A percentile compares a stretch with the other conserved stretches of the same genome.
phyloP scores from a whole-genome alignment of 2,888 invertebrate species.

The Stictocephala bisonia region DNA sequence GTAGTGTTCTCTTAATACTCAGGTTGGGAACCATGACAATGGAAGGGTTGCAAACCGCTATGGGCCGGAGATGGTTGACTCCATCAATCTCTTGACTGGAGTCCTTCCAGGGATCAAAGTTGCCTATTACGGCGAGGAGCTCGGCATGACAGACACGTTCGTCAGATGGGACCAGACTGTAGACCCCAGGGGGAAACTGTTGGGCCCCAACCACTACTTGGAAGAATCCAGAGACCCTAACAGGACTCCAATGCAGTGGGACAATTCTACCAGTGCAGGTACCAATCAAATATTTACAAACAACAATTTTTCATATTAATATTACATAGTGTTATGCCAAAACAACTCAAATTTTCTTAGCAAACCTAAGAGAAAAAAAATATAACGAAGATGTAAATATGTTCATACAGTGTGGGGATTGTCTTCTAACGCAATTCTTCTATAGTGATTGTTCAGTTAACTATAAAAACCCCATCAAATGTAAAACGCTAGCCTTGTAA shows the following conservation, averaged over 20 bases:
- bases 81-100: constrained; percentile 75
- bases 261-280: no score
- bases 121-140: constrained; percentile 87
- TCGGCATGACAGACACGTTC: constrained; percentile 76
- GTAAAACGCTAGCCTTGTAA: no score
- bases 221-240: constrained; percentile 76
- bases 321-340: no score
- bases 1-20: constrained; percentile 46
- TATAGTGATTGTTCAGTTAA: no score
- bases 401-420: not conserved
- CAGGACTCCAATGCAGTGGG: constrained; percentile 88
- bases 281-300: no score
- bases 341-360: constrained; percentile 67
- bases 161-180: constrained; percentile 68
- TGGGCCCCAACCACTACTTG: constrained; percentile 71
- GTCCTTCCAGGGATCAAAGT: constrained; percentile 81
- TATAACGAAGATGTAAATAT: no score
- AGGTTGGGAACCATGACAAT: constrained; percentile 85
- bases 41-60: constrained; percentile 77
- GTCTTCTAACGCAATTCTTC: no score
- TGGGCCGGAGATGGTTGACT: constrained; percentile 73
- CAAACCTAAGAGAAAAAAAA: no score
- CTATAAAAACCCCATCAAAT: no score
- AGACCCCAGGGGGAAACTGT: constrained; percentile 70
- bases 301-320: no score